Conservation (phyloP, 2,888 invertebrate species). For the Phymatocera aterrima region DNA sequence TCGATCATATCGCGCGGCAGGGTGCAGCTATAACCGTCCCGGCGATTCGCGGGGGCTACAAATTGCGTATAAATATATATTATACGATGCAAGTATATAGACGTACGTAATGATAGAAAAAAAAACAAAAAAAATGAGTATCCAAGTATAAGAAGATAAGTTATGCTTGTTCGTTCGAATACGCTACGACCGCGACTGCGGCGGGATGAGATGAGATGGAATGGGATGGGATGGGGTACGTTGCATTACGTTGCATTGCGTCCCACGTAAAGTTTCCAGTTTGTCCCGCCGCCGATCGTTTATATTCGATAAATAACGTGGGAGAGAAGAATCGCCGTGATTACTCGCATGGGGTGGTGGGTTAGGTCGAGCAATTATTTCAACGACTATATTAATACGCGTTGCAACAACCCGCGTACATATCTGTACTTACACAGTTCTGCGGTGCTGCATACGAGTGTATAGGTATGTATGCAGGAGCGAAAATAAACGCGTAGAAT, state of each 20-base stretch:
- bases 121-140: no score
- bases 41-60: neutral
- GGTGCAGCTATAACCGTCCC: conserved; percentile 26
- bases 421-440: neutral
- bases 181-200: conserved; percentile 47
- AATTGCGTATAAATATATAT: neutral
- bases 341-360: no score
- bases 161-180: conserved; percentile 53
- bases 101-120: no score
- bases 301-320: conserved; percentile 63
- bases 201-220: neutral
- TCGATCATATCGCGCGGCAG: conserved; percentile 34
- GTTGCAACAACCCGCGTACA: neutral
- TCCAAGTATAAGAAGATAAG: conserved; percentile 58
- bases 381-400: no score
- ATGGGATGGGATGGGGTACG: no score
- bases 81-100: neutral
- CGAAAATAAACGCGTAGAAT: conserved; percentile 57
- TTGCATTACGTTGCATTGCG: neutral
- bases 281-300: conserved; percentile 49
- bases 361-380: conserved; percentile 46
- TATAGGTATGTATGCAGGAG: no score
- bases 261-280: conserved; percentile 59
- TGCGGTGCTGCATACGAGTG: no score
- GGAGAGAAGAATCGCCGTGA: no score